Base-by-base conservation (phyloP, 2,888 invertebrate genomes). In the Tipula confusa region DNA sequence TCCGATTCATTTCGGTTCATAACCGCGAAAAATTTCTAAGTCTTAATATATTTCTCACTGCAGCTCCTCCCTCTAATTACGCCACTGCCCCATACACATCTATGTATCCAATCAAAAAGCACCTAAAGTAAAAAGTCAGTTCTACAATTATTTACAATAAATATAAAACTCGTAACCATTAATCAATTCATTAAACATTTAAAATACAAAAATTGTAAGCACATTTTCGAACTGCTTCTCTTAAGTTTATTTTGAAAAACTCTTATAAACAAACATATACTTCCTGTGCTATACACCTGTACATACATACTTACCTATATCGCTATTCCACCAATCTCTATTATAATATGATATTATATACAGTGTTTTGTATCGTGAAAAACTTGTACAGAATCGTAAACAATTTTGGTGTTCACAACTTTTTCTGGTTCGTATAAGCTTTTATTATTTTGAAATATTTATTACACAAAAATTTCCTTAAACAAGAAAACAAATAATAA, bases 401-500 rank as follows among this genome's bases (percentile, higher is more conserved):
- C 64, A 64, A 64, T 7, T 64, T 64, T 24, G n/a, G 13, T 43
- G 64, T 64, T 64, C 64, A 64, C 24, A 64, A 64, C 64, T 64
- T 64, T 64, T 24, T 24, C 2, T 43, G 13, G n/a, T 43, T 43
- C 2, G 11, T 36, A 43, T 2, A 64, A 64, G 64, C 64, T 64
- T 64, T 64, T 64, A 24, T 64, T 64, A 64, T 64, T 18, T 64
- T 64, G 64, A 64, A 64, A 64, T 64, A 24, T 43, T 64, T 64
- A 64, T 64, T 64, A 64, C 24, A 64, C 24, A 11, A 24, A n/a
- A 64, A 64, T 64, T 64, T 64, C 64, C 64, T 64, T 64, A 24
- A 64, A 64, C 2, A 64, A 64, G 64, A 64, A 64, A 64, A 24
- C 64, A 64, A 64, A 64, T 64, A 64, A 64, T 64, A 64, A 64